phyloP scores from a whole-genome alignment of 2,888 invertebrate genomes.

The Dryobota labecula region DNA sequence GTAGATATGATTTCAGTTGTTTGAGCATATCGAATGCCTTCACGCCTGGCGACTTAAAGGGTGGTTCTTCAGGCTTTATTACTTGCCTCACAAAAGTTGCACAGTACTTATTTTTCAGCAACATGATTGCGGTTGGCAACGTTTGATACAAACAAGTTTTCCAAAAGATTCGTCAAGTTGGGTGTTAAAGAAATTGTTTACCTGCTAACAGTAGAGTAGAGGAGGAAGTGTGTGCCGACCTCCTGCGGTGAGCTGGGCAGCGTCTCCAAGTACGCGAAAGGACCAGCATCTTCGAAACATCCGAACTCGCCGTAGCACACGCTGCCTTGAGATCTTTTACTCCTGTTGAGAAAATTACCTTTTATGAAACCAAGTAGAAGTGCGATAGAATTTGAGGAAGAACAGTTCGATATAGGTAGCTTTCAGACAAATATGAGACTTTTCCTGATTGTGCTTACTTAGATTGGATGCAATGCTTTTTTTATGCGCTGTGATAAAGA shows the following conservation, averaged over 20 bases:
- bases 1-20: not conserved
- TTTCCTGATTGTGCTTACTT: not conserved
- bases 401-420: too few relatives aligned
- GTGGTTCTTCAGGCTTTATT: too few relatives aligned
- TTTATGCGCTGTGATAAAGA: too few relatives aligned
- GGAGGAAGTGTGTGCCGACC: constrained; percentile 95
- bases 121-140: too few relatives aligned
- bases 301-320: constrained; percentile 97
- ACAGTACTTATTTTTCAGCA: too few relatives aligned
- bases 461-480: not conserved
- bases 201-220: constrained; percentile 93
- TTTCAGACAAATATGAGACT: not conserved
- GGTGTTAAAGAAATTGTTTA: too few relatives aligned
- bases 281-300: constrained; percentile 97
- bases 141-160: too few relatives aligned
- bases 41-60: too few relatives aligned
- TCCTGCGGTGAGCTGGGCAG: constrained; percentile 96
- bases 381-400: not conserved
- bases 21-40: not conserved
- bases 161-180: too few relatives aligned
- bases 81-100: too few relatives aligned
- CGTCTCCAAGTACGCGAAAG: constrained; percentile 97
- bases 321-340: constrained; percentile 94
- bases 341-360: constrained; percentile 80
- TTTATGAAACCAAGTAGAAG: not conserved